Base-by-base conservation (phyloP, 1,140 invertebrate species). In the Eumaeus atala region DNA sequence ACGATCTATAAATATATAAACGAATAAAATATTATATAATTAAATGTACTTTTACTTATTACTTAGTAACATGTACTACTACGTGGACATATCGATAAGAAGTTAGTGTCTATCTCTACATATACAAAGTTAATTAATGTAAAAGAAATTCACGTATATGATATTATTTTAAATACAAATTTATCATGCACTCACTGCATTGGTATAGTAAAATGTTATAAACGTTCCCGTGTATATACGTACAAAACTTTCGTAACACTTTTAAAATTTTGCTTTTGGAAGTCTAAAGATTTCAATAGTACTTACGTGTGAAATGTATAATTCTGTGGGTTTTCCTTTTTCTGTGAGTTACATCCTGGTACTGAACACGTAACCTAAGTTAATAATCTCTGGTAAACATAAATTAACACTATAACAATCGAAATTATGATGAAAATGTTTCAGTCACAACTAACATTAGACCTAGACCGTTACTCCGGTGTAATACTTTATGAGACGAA, bases 191-290 rank as follows among this genome's bases (percentile, higher is more conserved):
- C 11, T 18, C 21, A 1, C 16, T 12, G 16, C 16, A 48, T 18
- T n/a, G n/a, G n/a, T 48, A 48, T 48, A 48, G 21, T 10, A 48
- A 48, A 48, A 48, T 18, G 16, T 48, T 48, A 48, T 18, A 48
- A 48, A 18, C 5, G n/a, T n/a, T n/a, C n/a, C n/a, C n/a, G n/a
- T n/a, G n/a, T 48, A 17, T 48, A n/a, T 48, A 17, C 12, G 7
- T 17, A 48, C 21, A 48, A 48, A 48, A 17, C 16, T 17, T 18
- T 48, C 9, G 47, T 48, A 48, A 48, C 47, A 17, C 16, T 48
- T 48, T n/a, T 48, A 14, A 17, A 48, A 48, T 17, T 21, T 48
- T 48, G 47, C 47, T 48, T 48, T 17, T 48, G 21, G 47, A 48
- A 8, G 47, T 28, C 47, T 48, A 48, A 48, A 48, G 47, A 9